Evolutionary conservation across 1,140 invertebrate species (phyloP).

Genomic region (Drosophila repletoides): DNA sequence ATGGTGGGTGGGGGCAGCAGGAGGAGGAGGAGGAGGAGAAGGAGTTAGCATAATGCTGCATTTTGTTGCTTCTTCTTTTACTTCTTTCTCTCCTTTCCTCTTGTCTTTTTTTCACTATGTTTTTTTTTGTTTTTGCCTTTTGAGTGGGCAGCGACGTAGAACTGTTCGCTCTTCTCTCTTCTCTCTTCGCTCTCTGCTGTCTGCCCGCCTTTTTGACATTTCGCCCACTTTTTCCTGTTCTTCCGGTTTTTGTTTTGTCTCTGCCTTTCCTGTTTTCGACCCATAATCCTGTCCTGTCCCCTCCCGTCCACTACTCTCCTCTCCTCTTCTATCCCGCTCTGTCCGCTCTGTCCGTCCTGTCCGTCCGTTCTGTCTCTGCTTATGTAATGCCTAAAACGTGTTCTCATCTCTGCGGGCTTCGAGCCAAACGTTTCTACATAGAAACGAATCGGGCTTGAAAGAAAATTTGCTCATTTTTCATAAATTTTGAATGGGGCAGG

Average conservation of each 20-base stretch:
- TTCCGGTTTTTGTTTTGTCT: conserved; percentile 79
- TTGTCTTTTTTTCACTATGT: too few relatives aligned
- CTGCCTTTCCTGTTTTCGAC: conserved; percentile 77
- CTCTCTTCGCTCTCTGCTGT: conserved; percentile 47
- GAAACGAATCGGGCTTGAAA: conserved; percentile 47
- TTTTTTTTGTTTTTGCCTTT: too few relatives aligned
- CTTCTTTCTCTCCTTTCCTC: conserved; percentile 3
- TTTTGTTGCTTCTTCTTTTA: conserved; percentile 17
- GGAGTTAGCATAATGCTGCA: conserved; percentile 5
- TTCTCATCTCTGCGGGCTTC: conserved; percentile 66
- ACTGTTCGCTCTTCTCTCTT: conserved; percentile 37
- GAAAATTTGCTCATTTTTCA: conserved; percentile 41
- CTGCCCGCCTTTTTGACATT: conserved; percentile 73
- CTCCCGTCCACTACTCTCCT: neutral
- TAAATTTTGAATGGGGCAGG: neutral
- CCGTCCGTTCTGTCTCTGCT: conserved; percentile 41
- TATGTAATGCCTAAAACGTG: conserved; percentile 74
- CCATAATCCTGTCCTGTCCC: conserved; percentile 67
- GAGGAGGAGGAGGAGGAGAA: conserved; percentile 2
- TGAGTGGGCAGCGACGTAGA: conserved; percentile 48
- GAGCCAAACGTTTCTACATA: conserved; percentile 62
- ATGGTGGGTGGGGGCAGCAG: conserved; percentile 7
- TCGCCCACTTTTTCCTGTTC: conserved; percentile 80
- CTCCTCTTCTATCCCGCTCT: neutral
- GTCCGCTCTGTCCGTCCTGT: too few relatives aligned